phyloP scores from a whole-genome alignment of 92 coral and sea anemone genomes.

The Zoanthus sansibaricus region DNA sequence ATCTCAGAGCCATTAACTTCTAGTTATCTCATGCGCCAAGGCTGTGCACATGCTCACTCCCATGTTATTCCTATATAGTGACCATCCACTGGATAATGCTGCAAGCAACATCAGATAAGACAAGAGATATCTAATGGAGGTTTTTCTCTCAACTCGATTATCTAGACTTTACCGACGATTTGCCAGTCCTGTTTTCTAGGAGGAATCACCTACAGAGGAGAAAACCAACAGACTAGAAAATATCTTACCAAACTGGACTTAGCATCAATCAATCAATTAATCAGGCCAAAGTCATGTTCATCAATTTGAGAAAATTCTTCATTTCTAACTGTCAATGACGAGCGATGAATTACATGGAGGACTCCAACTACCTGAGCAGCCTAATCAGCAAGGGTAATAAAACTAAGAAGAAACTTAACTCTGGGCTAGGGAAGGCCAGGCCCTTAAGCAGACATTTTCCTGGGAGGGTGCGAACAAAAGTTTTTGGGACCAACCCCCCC shows the following conservation, averaged over 20 bases:
- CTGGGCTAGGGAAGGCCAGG: background rate
- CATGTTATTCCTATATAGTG: constrained; percentile 14
- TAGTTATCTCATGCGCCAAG: background rate
- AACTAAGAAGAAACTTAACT: background rate
- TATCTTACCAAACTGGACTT: constrained; percentile 6
- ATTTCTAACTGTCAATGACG: background rate
- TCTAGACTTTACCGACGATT: constrained; percentile 27
- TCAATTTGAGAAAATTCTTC: background rate
- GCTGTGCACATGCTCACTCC: background rate
- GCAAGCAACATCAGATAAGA: constrained; percentile 12
- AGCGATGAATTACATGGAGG: background rate
- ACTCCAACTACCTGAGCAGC: background rate
- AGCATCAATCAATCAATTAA: background rate
- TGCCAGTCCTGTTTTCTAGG: constrained; percentile 11
- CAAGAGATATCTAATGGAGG: constrained; percentile 34
- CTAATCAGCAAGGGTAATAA: background rate
- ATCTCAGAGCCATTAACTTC: background rate
- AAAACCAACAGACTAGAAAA: background rate
- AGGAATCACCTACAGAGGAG: background rate
- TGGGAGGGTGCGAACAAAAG: no score
- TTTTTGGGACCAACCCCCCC: no score
- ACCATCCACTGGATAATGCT: constrained; percentile 38
- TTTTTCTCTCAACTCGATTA: constrained; percentile 4
- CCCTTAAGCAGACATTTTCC: no score
- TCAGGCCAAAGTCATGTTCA: background rate